Conservation (phyloP, 2,797 vertebrate genomes). For the Loriculus beryllinus region DNA sequence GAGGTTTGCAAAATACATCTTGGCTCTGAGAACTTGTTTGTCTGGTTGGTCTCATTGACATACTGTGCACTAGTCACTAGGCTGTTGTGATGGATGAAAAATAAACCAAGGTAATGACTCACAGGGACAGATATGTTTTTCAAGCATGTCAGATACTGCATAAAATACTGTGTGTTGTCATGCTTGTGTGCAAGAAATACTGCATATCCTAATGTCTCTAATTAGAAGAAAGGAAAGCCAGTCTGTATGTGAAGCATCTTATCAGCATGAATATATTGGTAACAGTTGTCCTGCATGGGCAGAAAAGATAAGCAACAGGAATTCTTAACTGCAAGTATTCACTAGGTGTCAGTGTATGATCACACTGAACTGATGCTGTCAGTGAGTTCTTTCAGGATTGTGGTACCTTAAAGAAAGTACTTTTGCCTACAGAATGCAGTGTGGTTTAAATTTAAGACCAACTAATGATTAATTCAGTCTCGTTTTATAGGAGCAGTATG, state of each 20-base stretch:
- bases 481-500: not conserved
- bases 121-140: accelerated
- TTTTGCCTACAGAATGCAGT: not conserved
- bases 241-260: not conserved
- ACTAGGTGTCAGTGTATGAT: slow-evolving; percentile 70
- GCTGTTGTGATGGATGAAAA: not conserved
- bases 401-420: not conserved
- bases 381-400: not conserved
- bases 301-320: not conserved
- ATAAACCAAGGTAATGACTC: not conserved
- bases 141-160: not conserved
- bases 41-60: not conserved
- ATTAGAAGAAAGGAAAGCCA: not conserved
- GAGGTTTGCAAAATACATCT: not conserved
- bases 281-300: not conserved
- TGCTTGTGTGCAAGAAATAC: not conserved
- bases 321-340: not conserved
- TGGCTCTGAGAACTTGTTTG: not conserved
- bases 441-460: not conserved
- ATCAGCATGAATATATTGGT: not conserved
- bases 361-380: not conserved
- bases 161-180: not conserved
- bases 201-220: not conserved
- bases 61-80: not conserved
- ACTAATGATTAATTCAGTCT: not conserved